Evolutionary conservation across 2,888 invertebrate species (phyloP).

Genomic region (Blomia tropicalis): DNA sequence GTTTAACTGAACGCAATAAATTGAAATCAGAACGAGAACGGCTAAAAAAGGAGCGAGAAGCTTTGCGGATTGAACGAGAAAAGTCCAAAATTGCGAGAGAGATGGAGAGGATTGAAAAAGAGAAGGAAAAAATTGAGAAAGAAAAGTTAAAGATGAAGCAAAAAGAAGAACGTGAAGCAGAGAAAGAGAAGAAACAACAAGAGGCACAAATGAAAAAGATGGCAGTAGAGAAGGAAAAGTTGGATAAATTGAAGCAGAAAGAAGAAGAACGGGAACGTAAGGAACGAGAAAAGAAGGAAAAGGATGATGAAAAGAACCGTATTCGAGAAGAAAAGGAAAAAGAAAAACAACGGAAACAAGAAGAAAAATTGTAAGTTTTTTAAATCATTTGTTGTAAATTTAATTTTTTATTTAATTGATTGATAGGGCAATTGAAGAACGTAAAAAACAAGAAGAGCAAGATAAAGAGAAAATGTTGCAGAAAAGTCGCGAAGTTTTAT

Average conservation of each 20-base stretch:
- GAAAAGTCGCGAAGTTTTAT: slow-evolving; percentile 41
- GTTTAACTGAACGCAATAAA: background rate
- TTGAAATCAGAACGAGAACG: background rate
- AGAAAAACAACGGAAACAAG: background rate
- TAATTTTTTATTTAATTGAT: slow-evolving; percentile 1
- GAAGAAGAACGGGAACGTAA: slow-evolving; percentile 23
- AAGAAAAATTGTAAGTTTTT: slow-evolving; percentile 21
- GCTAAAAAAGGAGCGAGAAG: background rate
- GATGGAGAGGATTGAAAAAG: background rate
- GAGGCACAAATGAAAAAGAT: slow-evolving; percentile 13
- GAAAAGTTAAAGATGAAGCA: background rate
- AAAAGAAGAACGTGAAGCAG: slow-evolving; percentile 13
- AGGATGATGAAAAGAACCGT: slow-evolving; percentile 14
- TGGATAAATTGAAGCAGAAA: slow-evolving; percentile 4
- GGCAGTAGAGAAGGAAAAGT: slow-evolving; percentile 10
- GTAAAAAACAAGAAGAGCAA: slow-evolving; percentile 4
- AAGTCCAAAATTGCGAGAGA: background rate
- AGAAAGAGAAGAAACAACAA: slow-evolving; percentile 24
- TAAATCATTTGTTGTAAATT: slow-evolving; percentile 16
- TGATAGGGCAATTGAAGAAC: background rate
- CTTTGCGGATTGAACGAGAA: background rate
- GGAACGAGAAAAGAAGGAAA: slow-evolving; percentile 2
- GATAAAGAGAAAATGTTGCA: slow-evolving; percentile 43
- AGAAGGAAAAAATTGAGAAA: background rate
- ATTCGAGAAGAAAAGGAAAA: slow-evolving; percentile 11